These are phyloP conservation scores for Halictus ligatus DNA, from an alignment of 2,888 invertebrate species.

Conservation along the genomic window DNA sequence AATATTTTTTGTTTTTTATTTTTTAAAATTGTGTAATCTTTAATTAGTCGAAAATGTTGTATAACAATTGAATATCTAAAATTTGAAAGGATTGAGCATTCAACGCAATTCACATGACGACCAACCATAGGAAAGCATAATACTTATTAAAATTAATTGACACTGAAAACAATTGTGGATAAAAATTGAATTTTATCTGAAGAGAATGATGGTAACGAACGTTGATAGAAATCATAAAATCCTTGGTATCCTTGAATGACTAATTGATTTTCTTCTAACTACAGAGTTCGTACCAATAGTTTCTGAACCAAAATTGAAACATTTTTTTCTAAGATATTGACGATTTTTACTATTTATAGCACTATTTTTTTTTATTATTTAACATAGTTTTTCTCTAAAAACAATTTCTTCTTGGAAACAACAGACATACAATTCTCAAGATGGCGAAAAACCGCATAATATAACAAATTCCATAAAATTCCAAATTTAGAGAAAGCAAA, in stretches of 20 bases:
- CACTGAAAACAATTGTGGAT: not conserved
- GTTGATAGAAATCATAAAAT: not conserved
- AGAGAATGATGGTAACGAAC: not conserved
- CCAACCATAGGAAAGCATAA: not conserved
- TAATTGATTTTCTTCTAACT: slow-evolving; percentile 3
- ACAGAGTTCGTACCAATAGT: not conserved
- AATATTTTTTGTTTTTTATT: too few relatives aligned
- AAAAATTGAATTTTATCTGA: not conserved
- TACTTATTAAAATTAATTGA: not conserved
- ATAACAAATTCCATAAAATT: not conserved
- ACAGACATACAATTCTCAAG: not conserved
- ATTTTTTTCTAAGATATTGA: not conserved
- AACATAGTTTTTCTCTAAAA: not conserved
- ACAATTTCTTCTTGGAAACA: not conserved
- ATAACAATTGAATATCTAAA: too few relatives aligned
- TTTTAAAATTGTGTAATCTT: too few relatives aligned
- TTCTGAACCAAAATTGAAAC: not conserved
- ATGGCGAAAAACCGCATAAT: not conserved
- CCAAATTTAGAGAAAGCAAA: not conserved
- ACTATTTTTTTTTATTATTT: too few relatives aligned
- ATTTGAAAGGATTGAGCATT: not conserved
- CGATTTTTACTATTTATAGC: not conserved
- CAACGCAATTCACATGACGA: not conserved
- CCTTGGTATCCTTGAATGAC: not conserved
- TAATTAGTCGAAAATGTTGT: too few relatives aligned